phyloP scores from a whole-genome alignment of 2,888 invertebrate species.

The Eupithecia exiguata region DNA sequence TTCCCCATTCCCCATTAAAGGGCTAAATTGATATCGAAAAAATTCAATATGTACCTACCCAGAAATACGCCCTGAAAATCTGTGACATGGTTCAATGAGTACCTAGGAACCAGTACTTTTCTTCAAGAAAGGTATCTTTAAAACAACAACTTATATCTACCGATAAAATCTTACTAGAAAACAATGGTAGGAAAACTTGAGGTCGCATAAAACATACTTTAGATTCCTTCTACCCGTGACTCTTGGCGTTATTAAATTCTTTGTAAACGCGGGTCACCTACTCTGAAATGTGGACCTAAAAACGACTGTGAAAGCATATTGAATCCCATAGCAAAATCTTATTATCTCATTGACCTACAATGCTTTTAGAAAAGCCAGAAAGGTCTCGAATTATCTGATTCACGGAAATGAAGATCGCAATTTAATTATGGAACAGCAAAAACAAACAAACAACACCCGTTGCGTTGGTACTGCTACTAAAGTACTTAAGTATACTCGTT shows the following conservation, averaged over 20 bases:
- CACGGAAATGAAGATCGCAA: background rate
- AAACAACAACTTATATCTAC: background rate
- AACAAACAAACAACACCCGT: background rate
- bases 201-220: conserved; percentile 53
- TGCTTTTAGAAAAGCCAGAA: conserved; percentile 20
- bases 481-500: too few relatives aligned
- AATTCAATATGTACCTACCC: background rate
- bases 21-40: background rate
- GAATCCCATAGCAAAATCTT: conserved; percentile 18
- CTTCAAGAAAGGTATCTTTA: background rate
- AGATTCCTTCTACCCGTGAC: conserved; percentile 44
- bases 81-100: background rate
- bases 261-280: conserved; percentile 46
- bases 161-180: conserved; percentile 43
- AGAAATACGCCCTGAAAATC: background rate
- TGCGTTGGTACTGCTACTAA: background rate
- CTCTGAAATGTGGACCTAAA: conserved; percentile 20
- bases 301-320: conserved; percentile 11
- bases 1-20: too few relatives aligned
- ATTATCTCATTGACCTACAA: conserved; percentile 32
- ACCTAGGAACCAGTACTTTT: background rate
- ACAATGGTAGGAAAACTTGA: conserved; percentile 47
- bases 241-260: conserved; percentile 57
- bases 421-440: background rate
- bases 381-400: conserved; percentile 9